Evolutionary conservation across 1,140 invertebrate genomes (phyloP), one percentile per base, ranked within the genome.

Genomic region (Lanistes nyassanus): DNA sequence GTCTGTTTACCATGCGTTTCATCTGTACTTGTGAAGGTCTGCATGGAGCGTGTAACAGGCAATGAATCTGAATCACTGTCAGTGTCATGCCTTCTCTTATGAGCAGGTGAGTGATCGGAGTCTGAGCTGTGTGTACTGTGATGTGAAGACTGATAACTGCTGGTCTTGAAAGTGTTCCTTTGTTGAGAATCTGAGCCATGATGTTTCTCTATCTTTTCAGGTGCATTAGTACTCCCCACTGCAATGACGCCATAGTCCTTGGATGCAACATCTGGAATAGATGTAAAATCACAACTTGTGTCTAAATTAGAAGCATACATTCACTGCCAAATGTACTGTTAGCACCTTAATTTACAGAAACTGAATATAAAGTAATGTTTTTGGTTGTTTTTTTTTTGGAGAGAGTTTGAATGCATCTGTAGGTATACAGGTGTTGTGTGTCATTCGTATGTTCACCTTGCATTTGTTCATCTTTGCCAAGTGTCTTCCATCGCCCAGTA

Each of bases 401-500:
- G 26, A 37, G 42, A 42, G 23, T 29, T 7, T 6, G 6, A 13
- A 42, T 69, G 36, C 47, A 19, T 74, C 6, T 9, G 31, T 29
- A 34, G 58, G 60, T 26, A 62, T 37, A 23, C 26, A 29, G 0
- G 11, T 29, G 37, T 37, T 23, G 1, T 29, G 31, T 29, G n/a
- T 72, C n/a, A 4, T 23, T 5, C 4, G 2, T 34, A 11, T 29
- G 31, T 26, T 75, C 51, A 65, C 65, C 65, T 69, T 39, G 42
- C 42, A 42, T 67, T n/a, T 34, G 55, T 56, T 75, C 53, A 65
- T 76, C 74, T 53, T 77, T 62, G 1, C 75, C 81, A 23, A 82
- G 34, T 21, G 72, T 34, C 53, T 77, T 82, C 90, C 60, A 93
- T 91, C 90, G 93, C 93, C 95, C 95, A 96, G 84, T 93, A 93